Conservation (phyloP, 2,888 invertebrate species). For the Chymomyza procnemis region DNA sequence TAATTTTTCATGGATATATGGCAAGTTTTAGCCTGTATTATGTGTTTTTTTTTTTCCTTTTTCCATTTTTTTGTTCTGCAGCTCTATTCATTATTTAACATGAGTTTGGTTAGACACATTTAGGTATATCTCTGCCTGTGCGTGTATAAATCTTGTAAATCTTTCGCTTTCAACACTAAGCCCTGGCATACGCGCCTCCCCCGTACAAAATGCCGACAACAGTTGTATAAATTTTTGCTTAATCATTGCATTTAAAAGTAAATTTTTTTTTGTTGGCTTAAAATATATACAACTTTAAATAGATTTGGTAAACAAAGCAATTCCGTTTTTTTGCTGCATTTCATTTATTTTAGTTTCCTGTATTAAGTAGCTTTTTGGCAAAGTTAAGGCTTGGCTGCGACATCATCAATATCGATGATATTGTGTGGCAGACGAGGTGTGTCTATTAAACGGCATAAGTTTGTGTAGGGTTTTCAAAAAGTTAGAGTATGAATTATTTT, state of each 20-base stretch:
- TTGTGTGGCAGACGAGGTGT: conserved; percentile 3
- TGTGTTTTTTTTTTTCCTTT: no score
- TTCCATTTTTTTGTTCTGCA: conserved; percentile 7
- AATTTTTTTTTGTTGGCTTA: conserved; percentile 37
- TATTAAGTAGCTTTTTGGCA: conserved; percentile 57
- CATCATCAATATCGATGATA: conserved; percentile 22
- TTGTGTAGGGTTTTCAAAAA: no score
- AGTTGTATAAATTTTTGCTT: conserved; percentile 32
- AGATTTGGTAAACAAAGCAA: not conserved
- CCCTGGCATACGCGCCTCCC: conserved; percentile 1
- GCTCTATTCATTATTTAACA: not conserved
- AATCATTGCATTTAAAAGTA: conserved; percentile 64
- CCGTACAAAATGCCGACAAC: not conserved
- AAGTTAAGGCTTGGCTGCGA: not conserved
- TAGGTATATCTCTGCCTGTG: conserved; percentile 5
- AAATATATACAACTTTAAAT: not conserved
- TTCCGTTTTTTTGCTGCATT: not conserved
- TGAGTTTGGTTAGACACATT: not conserved
- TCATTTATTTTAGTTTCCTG: conserved; percentile 27
- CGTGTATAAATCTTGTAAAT: conserved; percentile 72
- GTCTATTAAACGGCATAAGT: conserved; percentile 44
- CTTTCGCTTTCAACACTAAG: conserved; percentile 57
- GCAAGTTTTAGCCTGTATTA: conserved; percentile 11
- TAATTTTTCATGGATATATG: conserved; percentile 34
- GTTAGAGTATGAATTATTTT: no score